Evolutionary conservation across 2,888 invertebrate species (phyloP).

Genomic region (Aleiodes testaceus): DNA sequence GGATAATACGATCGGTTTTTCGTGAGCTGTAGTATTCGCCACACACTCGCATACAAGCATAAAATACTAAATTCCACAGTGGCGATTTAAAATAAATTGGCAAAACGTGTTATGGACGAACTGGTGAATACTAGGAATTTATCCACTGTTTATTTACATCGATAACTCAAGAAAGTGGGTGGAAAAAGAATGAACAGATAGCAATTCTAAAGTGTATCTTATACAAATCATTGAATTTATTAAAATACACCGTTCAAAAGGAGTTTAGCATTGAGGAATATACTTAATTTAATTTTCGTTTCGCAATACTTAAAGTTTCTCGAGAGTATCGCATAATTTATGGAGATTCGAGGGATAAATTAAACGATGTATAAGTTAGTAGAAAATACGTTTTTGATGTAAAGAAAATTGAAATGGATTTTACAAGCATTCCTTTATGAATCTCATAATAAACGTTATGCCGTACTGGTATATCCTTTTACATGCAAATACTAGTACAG

Average conservation of each 20-base stretch:
- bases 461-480: slow-evolving; percentile 54
- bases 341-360: no score
- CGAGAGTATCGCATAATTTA: slow-evolving; percentile 19
- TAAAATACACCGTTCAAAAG: no score
- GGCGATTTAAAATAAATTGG: slow-evolving; percentile 46
- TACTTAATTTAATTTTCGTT: neutral
- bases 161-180: neutral
- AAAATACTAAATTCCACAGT: slow-evolving; percentile 37
- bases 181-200: neutral
- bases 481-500: slow-evolving; percentile 56
- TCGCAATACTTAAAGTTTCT: neutral
- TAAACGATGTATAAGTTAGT: neutral
- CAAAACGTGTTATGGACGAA: slow-evolving; percentile 38
- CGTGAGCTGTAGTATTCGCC: slow-evolving; percentile 17
- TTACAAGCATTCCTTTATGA: slow-evolving; percentile 48
- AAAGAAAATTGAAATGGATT: slow-evolving; percentile 32
- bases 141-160: slow-evolving; percentile 32
- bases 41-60: slow-evolving; percentile 1
- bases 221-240: no score
- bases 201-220: neutral
- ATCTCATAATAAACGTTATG: slow-evolving; percentile 59
- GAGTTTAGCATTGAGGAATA: no score
- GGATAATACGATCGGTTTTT: slow-evolving; percentile 34
- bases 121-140: slow-evolving; percentile 32
- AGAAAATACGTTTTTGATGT: slow-evolving; percentile 30